Conservation (phyloP, 1,140 invertebrate species). For the Stenopsyche tienmushanensis region DNA sequence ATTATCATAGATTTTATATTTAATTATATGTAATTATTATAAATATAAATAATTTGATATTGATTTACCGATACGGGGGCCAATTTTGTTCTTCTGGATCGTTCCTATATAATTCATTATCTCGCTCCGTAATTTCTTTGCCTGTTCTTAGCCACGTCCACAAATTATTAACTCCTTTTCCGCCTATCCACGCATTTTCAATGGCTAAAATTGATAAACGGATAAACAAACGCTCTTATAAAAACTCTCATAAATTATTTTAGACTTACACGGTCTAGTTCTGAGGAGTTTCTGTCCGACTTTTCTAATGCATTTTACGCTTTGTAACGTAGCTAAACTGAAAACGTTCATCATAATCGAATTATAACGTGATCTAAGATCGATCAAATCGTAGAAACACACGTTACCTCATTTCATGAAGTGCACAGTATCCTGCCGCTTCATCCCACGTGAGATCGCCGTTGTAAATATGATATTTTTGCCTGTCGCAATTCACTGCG, state of each 20-base stretch:
- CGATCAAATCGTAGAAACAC: too few species aligned
- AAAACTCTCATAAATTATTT: not conserved
- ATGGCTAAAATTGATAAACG: constrained; percentile 32
- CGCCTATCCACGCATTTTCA: constrained; percentile 45
- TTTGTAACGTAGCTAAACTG: constrained; percentile 27
- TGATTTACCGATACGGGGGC: constrained; percentile 7
- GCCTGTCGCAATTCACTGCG: not conserved
- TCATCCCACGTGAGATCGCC: not conserved
- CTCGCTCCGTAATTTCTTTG: constrained; percentile 25
- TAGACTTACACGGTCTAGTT: constrained; percentile 30
- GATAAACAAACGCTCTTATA: constrained; percentile 4
- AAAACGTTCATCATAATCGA: constrained; percentile 4
- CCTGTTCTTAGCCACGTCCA: constrained; percentile 43
- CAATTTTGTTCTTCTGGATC: not conserved
- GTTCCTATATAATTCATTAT: constrained; percentile 34
- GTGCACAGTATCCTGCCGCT: not conserved
- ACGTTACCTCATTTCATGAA: constrained; percentile 14
- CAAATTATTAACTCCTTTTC: constrained; percentile 25
- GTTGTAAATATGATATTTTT: constrained; percentile 11
- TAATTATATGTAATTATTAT: not conserved
- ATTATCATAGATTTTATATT: not conserved
- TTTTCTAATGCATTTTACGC: constrained; percentile 16
- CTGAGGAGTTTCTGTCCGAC: constrained; percentile 14
- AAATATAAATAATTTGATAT: constrained; percentile 4
- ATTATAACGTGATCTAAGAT: too few species aligned